These are phyloP conservation scores for Callipepla californica DNA, from an alignment of 2,113 vertebrate genomes.

Conservation along the genomic window DNA sequence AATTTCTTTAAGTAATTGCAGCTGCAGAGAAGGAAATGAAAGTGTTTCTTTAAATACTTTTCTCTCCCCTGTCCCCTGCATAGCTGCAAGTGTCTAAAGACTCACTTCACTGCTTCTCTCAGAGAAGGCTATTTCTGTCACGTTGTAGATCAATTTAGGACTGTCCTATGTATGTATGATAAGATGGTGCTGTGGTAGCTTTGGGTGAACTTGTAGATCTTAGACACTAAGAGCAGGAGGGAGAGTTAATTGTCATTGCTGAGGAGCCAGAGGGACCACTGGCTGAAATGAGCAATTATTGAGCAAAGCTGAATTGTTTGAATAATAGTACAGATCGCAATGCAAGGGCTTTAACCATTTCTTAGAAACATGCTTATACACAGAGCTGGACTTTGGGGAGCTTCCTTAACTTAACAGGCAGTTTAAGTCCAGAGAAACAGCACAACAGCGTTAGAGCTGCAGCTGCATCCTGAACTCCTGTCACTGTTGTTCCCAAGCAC, in stretches of 20 bases:
- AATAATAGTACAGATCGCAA: neutral
- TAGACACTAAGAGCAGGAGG: neutral
- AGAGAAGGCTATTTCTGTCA: constrained; percentile 61
- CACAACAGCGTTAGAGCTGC: rapidly evolving
- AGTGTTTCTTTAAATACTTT: constrained; percentile 60
- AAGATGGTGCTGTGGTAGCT: neutral
- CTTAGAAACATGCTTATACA: rapidly evolving
- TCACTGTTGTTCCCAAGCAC: neutral
- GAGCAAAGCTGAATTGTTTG: neutral
- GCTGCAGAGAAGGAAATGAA: constrained; percentile 64
- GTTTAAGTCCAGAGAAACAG: neutral
- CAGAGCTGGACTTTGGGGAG: rapidly evolving
- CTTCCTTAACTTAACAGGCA: neutral
- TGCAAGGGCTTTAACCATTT: neutral
- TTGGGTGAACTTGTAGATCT: neutral
- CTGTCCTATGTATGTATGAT: neutral
- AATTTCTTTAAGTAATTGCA: constrained; percentile 32
- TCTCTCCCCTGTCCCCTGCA: constrained; percentile 13
- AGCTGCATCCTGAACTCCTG: neutral
- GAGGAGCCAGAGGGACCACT: neutral
- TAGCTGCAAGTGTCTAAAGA: constrained; percentile 36
- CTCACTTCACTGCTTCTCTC: constrained; percentile 63
- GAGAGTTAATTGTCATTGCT: neutral
- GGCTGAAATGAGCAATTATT: neutral
- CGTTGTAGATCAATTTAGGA: constrained; percentile 42